phyloP scores from a whole-genome alignment of 2,888 invertebrate genomes.

The Hemicrepidius hirtus region DNA sequence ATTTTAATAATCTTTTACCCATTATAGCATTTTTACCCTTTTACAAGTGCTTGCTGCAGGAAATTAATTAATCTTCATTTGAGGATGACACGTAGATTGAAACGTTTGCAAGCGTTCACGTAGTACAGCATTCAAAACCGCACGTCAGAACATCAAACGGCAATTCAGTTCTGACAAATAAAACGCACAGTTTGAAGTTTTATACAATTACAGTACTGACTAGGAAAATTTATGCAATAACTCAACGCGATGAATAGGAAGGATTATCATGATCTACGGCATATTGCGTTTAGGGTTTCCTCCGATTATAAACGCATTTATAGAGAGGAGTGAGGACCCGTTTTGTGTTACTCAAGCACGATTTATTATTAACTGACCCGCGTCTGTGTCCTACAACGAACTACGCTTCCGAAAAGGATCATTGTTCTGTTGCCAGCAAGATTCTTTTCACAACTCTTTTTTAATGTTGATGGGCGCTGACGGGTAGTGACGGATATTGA shows the following conservation, averaged over 20 bases:
- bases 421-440: conserved; percentile 17
- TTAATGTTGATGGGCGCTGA: conserved; percentile 3
- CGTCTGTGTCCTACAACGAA: not conserved
- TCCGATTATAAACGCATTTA: conserved; percentile 31
- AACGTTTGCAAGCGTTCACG: too few species aligned
- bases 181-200: too few species aligned
- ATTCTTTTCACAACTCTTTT: conserved; percentile 6
- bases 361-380: conserved; percentile 34
- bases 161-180: too few species aligned
- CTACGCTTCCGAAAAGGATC: conserved; percentile 21
- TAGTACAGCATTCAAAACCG: too few species aligned
- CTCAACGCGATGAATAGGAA: conserved; percentile 26
- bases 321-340: conserved; percentile 10
- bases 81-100: too few species aligned
- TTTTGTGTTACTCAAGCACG: conserved; percentile 31
- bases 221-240: conserved; percentile 16
- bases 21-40: too few species aligned
- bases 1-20: too few species aligned
- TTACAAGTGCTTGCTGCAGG: too few species aligned
- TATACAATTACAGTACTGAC: not conserved
- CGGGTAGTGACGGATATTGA: conserved; percentile 11
- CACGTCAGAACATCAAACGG: too few species aligned
- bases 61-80: too few species aligned
- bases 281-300: conserved; percentile 25
- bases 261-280: conserved; percentile 23